These are phyloP conservation scores for Xanthia togata DNA, from an alignment of 2,888 invertebrate genomes.

Conservation along the genomic window DNA sequence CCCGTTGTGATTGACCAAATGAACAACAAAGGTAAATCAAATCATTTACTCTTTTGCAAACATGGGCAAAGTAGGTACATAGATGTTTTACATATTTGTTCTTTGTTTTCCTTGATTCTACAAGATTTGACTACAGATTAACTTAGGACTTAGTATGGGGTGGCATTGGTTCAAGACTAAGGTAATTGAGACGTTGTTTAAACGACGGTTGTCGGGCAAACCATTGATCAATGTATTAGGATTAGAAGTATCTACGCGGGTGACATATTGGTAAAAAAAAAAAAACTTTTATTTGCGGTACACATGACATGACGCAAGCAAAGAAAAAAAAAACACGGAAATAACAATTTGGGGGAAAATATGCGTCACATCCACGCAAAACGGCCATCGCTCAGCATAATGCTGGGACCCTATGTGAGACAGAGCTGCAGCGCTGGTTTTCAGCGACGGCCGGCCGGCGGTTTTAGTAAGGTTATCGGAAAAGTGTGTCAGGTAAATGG, in stretches of 20 bases:
- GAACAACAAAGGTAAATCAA: background rate
- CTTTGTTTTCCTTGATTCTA: background rate
- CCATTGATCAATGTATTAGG: background rate
- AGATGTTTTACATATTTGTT: background rate
- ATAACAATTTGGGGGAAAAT: too few species aligned
- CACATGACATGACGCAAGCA: too few species aligned
- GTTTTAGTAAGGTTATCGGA: conserved; percentile 11
- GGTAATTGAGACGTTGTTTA: background rate
- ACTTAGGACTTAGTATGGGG: background rate
- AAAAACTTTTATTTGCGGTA: too few species aligned
- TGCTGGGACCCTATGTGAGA: too few species aligned
- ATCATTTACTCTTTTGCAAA: background rate
- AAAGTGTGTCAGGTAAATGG: conserved; percentile 18
- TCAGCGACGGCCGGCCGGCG: too few species aligned
- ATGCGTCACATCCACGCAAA: too few species aligned
- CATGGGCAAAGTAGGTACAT: background rate
- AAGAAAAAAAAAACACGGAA: too few species aligned
- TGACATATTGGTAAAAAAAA: background rate
- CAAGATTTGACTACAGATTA: background rate
- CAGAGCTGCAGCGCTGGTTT: too few species aligned
- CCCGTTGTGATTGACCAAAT: background rate
- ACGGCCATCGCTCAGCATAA: too few species aligned
- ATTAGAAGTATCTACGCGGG: too few species aligned
- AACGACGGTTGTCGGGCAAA: background rate
- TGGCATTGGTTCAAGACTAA: background rate